Percentiles rank a stretch among this genome's conserved stretches.
phyloP scores from a whole-genome alignment of 1,140 invertebrate species.

The Thaumetopoea pityocampa region DNA sequence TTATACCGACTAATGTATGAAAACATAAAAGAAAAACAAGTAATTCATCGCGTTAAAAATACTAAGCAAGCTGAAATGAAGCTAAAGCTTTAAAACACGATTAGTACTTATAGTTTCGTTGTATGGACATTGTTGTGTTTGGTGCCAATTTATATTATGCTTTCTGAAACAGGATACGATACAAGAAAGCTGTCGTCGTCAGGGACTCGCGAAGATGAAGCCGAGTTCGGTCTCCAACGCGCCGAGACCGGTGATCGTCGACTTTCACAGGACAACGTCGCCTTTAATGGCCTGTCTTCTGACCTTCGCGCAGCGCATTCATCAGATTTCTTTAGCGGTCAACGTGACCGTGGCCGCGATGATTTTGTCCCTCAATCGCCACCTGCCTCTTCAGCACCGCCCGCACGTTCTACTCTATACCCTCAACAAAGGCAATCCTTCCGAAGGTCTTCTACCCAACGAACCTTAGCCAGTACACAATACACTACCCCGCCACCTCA shows the following conservation, averaged over 20 bases:
- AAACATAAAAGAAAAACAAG: too few relatives aligned
- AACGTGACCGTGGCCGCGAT: constrained; percentile 59
- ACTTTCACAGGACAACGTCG: constrained; percentile 59
- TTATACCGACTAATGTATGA: too few relatives aligned
- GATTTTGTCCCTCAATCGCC: constrained; percentile 39
- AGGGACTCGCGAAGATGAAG: constrained; percentile 81
- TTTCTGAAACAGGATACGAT: constrained; percentile 73
- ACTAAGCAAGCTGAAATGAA: too few relatives aligned
- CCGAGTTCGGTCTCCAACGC: constrained; percentile 84
- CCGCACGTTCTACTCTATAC: constrained; percentile 20
- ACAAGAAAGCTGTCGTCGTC: constrained; percentile 77
- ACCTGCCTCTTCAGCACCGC: constrained; percentile 19
- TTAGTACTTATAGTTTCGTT: too few relatives aligned
- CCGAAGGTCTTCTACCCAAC: constrained; percentile 38
- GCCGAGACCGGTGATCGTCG: constrained; percentile 81
- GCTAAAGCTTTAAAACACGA: too few relatives aligned
- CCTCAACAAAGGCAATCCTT: constrained; percentile 42
- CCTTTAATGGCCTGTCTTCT: constrained; percentile 49
- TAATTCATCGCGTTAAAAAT: too few relatives aligned
- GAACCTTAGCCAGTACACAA: constrained; percentile 36
- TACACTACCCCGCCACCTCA: constrained; percentile 33
- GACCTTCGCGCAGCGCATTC: constrained; percentile 81
- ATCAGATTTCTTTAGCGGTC: constrained; percentile 80
- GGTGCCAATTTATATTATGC: too few relatives aligned
- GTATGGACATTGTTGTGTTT: too few relatives aligned